Evolutionary conservation across 2,113 vertebrate genomes (phyloP).

Genomic region (Pitta sordida): DNA sequence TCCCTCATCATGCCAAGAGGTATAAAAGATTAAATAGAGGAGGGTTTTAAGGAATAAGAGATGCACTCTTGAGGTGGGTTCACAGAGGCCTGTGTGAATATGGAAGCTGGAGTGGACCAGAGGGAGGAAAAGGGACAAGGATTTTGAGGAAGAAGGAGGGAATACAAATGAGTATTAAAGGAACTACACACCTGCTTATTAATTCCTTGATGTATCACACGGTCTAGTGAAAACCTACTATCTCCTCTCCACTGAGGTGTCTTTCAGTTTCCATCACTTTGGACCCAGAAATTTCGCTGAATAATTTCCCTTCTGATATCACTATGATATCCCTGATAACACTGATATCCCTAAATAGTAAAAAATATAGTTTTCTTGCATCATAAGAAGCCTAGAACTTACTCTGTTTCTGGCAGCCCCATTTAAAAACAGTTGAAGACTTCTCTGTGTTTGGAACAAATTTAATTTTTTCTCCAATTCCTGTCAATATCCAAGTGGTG

Average conservation of each 20-base stretch:
- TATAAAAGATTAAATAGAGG: background rate
- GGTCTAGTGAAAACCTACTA: background rate
- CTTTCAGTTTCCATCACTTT: background rate
- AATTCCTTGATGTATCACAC: background rate
- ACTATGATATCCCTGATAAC: too few species aligned
- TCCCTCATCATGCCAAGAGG: background rate
- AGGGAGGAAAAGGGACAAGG: background rate
- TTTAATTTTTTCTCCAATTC: background rate
- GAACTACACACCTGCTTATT: background rate
- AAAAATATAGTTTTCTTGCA: background rate
- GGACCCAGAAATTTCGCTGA: background rate
- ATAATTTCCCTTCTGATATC: background rate
- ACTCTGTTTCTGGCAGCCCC: background rate
- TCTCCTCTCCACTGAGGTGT: background rate
- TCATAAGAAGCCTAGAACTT: background rate
- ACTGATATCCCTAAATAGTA: background rate
- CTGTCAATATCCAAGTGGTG: background rate
- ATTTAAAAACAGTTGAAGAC: background rate
- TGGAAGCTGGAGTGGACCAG: background rate
- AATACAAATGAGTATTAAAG: background rate
- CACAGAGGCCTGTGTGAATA: background rate
- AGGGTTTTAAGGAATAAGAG: background rate
- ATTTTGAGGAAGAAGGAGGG: background rate
- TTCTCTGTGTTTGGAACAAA: background rate
- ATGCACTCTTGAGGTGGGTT: background rate